Evolutionary conservation across 2,888 invertebrate species (phyloP), one percentile per base, ranked within the genome.

Genomic region (Punctoribates punctum): DNA sequence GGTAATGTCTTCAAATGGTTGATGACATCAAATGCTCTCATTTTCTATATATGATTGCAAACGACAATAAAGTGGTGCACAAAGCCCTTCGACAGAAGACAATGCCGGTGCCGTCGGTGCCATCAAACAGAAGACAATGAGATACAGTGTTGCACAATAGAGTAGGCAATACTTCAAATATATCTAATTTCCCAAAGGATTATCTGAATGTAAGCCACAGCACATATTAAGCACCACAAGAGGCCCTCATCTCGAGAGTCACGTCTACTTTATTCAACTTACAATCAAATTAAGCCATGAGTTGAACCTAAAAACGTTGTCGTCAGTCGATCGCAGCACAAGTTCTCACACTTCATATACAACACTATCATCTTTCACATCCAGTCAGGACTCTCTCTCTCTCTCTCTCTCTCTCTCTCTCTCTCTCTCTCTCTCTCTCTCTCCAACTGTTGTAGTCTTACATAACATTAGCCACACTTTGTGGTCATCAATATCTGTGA

Each of bases 221-320:
- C 57, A 62, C 62, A 27, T 62, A 62, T 25, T 62, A 57, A 57
- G 62, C 62, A 62, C 62, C 62, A 62, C 62, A 62, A 62, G 62
- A 62, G 60, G 62, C 62, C 62, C 25, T 62, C 62, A 29, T 27
- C 62, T 62, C 62, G 11, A 62, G 62, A 62, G 27, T 62, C 62
- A 62, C 29, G 29, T 29, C 57, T 62, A 8, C 62, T 62, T 62
- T 62, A 62, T 62, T 62, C 62, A 62, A 62, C 62, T 27, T 62
- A 62, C 62, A 62, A 62, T 62, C 62, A 62, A 62, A 62, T 62
- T 62, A 62, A 62, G 25, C 62, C 62, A 34, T 17, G 27, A 62
- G 62, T 62, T 29, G 29, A 27, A 62, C 15, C 5, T 57, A 57
- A 27, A 62, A 62, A 62, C 15, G 17, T 27, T 62, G 29, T 29